Conservation (phyloP, 2,113 vertebrate species). For the Sapayoa aenigma region DNA sequence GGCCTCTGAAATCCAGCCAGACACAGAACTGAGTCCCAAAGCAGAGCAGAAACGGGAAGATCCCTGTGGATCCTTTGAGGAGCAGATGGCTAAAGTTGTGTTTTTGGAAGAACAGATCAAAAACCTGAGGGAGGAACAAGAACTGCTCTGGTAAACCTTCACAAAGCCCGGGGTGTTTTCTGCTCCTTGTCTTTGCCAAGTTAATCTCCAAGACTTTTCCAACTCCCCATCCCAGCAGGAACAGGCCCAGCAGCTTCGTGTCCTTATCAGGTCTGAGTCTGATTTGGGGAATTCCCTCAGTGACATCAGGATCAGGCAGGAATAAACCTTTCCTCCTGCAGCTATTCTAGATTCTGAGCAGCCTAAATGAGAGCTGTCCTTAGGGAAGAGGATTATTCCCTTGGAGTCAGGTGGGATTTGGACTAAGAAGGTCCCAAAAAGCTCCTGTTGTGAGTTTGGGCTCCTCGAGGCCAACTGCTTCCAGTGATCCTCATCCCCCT, state of each 20-base stretch:
- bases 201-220: background rate
- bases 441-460: background rate
- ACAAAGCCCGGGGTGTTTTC: background rate
- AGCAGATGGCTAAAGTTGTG: conserved; percentile 65
- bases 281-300: background rate
- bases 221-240: background rate
- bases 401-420: background rate
- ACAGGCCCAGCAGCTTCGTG: background rate
- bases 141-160: conserved; percentile 59
- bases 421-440: background rate
- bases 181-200: background rate
- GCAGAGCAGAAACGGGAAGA: background rate
- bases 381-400: background rate
- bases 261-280: background rate
- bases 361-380: background rate
- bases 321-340: background rate
- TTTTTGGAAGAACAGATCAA: conserved; percentile 68
- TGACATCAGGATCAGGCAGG: background rate
- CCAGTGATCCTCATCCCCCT: background rate
- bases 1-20: conserved; percentile 60
- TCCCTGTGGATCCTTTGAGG: conserved; percentile 15
- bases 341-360: background rate
- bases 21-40: conserved; percentile 43
- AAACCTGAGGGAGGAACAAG: conserved; percentile 72
- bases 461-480: background rate